Base-by-base conservation (phyloP, 2,797 vertebrate species). In the Peromyscus nudipes region DNA sequence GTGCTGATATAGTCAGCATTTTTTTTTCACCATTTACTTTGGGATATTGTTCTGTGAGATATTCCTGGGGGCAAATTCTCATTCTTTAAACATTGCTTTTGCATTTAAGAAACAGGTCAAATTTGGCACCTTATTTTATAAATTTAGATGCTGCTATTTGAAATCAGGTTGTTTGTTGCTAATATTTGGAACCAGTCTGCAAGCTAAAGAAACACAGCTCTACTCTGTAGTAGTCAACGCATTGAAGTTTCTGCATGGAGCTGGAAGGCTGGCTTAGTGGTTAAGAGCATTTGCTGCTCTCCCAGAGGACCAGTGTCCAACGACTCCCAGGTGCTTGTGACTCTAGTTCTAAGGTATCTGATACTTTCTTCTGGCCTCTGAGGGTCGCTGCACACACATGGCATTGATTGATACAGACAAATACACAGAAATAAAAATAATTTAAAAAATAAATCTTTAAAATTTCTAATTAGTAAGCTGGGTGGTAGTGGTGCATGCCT, bases 41-140 rank as follows among this genome's bases (percentile, higher is more conserved):
- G 13, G 31, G 8, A 90, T 90, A 76, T 76, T 95, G 84, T 92
- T 11, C 40, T 77, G 0, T 92, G 14, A 57, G 14, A 49, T 80
- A 64, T 34, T 77, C 52, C 55, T 92, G 89, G 17, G 89, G 71
- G 37, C 69, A 79, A 94, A 62, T 69, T 82, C 37, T 94, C 65
- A 85, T 81, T 40, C 80, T 85, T 92, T 90, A 92, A 86, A 81
- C 55, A 76, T 17, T 64, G 71, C 31, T 89, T 83, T 89, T 95
- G 57, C 34, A 52, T 82, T 89, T 95, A 89, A 85, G 73, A 86
- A 95, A 75, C 25, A 89, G 64, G 37, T 92, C 49, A 60, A 75
- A 60, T 90, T 86, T 84, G 37, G 46, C 43, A 40, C 23, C 29
- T 81, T 6, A 46, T 89, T 8, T 95, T 23, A 12, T 89, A 77